A percentile compares a stretch with the other conserved stretches of the same genome.
Conservation (phyloP, 2,797 vertebrate species). For the Lepilemur septentrionalis region DNA sequence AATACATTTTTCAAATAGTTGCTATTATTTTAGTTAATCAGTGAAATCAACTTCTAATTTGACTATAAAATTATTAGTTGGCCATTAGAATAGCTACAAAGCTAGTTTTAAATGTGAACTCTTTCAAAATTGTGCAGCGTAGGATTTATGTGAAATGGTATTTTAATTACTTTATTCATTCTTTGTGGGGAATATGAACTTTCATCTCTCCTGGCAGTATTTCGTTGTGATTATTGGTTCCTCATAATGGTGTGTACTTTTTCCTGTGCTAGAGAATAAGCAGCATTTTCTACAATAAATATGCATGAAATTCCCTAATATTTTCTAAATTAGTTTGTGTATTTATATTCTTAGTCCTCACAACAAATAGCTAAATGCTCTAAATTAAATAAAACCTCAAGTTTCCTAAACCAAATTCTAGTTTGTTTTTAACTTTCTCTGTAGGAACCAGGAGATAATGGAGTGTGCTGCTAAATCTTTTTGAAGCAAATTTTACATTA, state of each 20-base stretch:
- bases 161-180: conserved; percentile 68
- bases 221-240: conserved; percentile 51
- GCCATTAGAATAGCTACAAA: conserved; percentile 55
- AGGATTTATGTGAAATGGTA: conserved; percentile 42
- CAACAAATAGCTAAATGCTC: conserved; percentile 57
- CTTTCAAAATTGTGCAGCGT: conserved; percentile 21
- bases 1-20: conserved; percentile 46
- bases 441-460: not conserved
- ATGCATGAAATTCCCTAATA: conserved; percentile 22
- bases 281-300: conserved; percentile 19
- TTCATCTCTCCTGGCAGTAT: conserved; percentile 42
- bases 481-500: conserved; percentile 19
- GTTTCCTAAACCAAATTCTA: conserved; percentile 50
- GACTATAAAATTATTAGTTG: conserved; percentile 58
- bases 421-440: conserved; percentile 59
- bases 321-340: conserved; percentile 56
- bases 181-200: conserved; percentile 45
- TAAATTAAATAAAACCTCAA: conserved; percentile 53
- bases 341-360: conserved; percentile 15
- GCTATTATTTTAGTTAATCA: conserved; percentile 70
- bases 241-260: conserved; percentile 53
- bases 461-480: not conserved
- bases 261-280: not conserved
- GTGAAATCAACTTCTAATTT: conserved; percentile 56
- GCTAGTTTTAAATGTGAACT: conserved; percentile 44